phyloP scores from a whole-genome alignment of 2,888 invertebrate species.

The Drosophila borborema region DNA sequence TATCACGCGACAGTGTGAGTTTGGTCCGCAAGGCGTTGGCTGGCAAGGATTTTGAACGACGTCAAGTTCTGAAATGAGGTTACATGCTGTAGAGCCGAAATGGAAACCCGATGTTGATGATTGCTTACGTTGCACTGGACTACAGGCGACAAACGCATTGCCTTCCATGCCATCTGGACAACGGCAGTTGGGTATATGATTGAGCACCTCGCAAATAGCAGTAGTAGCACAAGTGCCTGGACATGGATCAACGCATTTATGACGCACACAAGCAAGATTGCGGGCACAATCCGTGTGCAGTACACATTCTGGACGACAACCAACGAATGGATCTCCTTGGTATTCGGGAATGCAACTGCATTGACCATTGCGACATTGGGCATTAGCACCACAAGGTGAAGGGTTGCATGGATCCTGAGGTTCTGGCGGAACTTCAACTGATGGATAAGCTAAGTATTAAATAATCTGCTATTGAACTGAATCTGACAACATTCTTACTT shows the following conservation, averaged over 20 bases:
- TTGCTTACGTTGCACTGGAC: conserved; percentile 86
- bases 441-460: conserved; percentile 16
- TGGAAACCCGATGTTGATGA: not conserved
- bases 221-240: conserved; percentile 90
- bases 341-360: conserved; percentile 89
- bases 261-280: conserved; percentile 89
- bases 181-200: conserved; percentile 90
- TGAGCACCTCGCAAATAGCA: conserved; percentile 90
- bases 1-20: conserved; percentile 91
- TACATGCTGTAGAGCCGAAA: conserved; percentile 1
- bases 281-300: conserved; percentile 89
- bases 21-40: conserved; percentile 93
- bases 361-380: conserved; percentile 88
- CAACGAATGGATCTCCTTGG: conserved; percentile 89
- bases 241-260: conserved; percentile 91
- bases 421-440: conserved; percentile 61
- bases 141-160: conserved; percentile 89
- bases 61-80: conserved; percentile 71
- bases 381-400: conserved; percentile 90
- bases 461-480: not conserved
- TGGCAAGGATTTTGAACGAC: conserved; percentile 85
- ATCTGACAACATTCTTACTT: conserved; percentile 71
- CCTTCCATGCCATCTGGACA: conserved; percentile 88
- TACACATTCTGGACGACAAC: conserved; percentile 90
- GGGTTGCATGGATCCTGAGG: conserved; percentile 88